Evolutionary conservation across 2,113 vertebrate species (phyloP), one percentile per base, ranked within the genome.

Genomic region (Dromaius novaehollandiae): DNA sequence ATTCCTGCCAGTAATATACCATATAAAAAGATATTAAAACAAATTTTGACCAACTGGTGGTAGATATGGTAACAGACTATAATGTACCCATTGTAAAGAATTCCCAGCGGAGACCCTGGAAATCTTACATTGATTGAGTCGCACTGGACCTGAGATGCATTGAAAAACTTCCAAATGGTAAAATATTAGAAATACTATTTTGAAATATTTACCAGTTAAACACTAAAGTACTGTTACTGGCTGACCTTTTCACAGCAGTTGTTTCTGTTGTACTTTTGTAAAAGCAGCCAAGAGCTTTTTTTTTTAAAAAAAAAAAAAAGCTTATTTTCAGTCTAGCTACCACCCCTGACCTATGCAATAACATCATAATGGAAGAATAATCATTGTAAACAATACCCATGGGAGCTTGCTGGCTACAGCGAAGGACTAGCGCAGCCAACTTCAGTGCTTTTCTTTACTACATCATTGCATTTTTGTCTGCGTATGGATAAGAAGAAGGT

Each of bases 321-420:
- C 95, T 98, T 98, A 97, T 98, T 98, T 98, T 98, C 97, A 98
- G 97, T 95, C 84, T 94, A 97, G 96, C 87, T 93, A 91, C 94
- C 96, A 96, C 97, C 97, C 96, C 94, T 97, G 61, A 96, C 97
- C 97, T 97, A 95, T 96, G 96, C 97, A 98, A 98, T 98, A 98
- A 98, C 98, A 98, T 98, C 97, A 98, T 98, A 98, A 98, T 98
- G 97, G 97, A 98, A 98, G 97, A 98, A 98, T 98, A 98, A 98
- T 98, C 97, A 97, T 97, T 97, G 98, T 97, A 97, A 98, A 98
- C 97, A 98, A 98, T 98, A 91, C 98, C 97, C 97, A 74, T 8
- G 98, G 97, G 98, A 98, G 84, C 84, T 92, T 96, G 93, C 77
- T 98, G 98, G 98, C 98, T 98, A 96, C 94, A 95, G 95, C 76